These are phyloP conservation scores for Arrhopalites spinosus DNA, from an alignment of 2,888 invertebrate species.

Conservation along the genomic window DNA sequence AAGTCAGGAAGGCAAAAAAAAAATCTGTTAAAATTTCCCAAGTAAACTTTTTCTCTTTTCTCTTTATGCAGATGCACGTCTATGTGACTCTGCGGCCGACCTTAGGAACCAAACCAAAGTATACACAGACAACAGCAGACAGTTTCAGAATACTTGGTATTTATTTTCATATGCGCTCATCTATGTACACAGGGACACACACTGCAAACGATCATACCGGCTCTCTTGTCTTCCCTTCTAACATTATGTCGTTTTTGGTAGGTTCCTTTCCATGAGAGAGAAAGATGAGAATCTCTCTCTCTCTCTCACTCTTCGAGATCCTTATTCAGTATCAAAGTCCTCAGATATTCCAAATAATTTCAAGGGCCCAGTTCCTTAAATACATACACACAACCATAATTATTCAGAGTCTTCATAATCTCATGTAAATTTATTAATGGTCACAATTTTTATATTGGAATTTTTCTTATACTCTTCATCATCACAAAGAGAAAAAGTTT, in stretches of 20 bases:
- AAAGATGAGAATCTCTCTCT: no score
- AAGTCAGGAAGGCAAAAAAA: conserved; percentile 15
- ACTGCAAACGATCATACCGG: conserved; percentile 4
- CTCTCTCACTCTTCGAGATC: no score
- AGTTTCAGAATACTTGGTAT: conserved; percentile 23
- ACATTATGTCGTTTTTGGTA: background rate
- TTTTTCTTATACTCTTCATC: background rate
- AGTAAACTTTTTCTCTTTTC: conserved; percentile 19
- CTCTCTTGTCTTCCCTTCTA: background rate
- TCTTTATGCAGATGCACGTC: conserved; percentile 21
- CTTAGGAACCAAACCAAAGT: conserved; percentile 26
- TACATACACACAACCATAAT: no score
- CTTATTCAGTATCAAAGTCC: no score
- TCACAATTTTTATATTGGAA: background rate
- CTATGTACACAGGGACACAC: conserved; percentile 23
- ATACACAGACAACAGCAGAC: conserved; percentile 22
- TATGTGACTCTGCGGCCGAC: conserved; percentile 28
- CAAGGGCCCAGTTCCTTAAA: no score
- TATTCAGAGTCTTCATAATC: no score
- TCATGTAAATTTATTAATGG: background rate
- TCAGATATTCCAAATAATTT: no score
- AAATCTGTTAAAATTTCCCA: conserved; percentile 28
- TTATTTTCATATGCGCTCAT: conserved; percentile 26
- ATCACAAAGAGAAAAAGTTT: no score
- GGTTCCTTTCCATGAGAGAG: no score